Conservation (phyloP, 2,888 invertebrate genomes). For the Limenitis camilla region DNA sequence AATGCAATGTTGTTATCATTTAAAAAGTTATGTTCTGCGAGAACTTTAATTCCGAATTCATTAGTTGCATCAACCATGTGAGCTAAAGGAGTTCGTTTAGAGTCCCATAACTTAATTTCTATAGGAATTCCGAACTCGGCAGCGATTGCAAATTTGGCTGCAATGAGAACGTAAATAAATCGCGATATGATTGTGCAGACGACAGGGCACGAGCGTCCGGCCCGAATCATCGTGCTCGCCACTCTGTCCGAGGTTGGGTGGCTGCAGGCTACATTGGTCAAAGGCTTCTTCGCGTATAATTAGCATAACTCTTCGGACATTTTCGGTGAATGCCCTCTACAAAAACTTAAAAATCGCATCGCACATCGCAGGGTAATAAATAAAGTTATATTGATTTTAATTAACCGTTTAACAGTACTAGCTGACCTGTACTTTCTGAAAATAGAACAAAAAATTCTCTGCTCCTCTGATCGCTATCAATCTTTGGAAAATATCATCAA, state of each 20-base stretch:
- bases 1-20: constrained; percentile 88
- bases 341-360: constrained; percentile 22
- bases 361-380: background rate
- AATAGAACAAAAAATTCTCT: no score
- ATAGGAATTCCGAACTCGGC: constrained; percentile 55
- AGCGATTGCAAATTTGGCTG: constrained; percentile 25
- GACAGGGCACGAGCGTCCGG: constrained; percentile 43
- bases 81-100: constrained; percentile 76
- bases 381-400: background rate
- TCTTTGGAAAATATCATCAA: no score
- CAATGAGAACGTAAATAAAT: constrained; percentile 34
- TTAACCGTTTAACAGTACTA: no score
- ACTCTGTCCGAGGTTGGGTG: constrained; percentile 49
- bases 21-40: constrained; percentile 81
- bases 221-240: constrained; percentile 53
- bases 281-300: constrained; percentile 55
- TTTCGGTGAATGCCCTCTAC: constrained; percentile 67
- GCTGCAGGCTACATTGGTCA: constrained; percentile 35
- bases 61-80: constrained; percentile 88
- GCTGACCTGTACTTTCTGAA: no score
- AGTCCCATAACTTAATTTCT: constrained; percentile 65
- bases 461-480: no score
- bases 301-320: constrained; percentile 50
- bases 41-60: constrained; percentile 79
- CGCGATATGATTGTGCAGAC: constrained; percentile 27